Conservation (phyloP, 1,140 invertebrate genomes). For the Archivesica marissinica region DNA sequence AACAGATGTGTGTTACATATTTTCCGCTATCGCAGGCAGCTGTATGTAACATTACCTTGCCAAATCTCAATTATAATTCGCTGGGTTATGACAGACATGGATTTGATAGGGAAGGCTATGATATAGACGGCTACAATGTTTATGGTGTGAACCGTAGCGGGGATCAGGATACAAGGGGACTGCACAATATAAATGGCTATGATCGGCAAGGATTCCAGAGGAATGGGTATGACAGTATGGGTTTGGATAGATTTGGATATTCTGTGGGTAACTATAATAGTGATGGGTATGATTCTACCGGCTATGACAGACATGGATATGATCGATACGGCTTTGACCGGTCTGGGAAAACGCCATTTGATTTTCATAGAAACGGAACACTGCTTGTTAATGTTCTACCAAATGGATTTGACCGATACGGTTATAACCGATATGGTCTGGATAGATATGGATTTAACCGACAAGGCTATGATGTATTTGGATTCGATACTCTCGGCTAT, state of each 20-base stretch:
- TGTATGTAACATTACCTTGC: slow-evolving; percentile 69
- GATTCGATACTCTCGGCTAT: slow-evolving; percentile 73
- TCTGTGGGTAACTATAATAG: slow-evolving; percentile 72
- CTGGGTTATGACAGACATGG: slow-evolving; percentile 75
- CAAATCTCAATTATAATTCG: slow-evolving; percentile 66
- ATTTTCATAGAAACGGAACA: slow-evolving; percentile 68
- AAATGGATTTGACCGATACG: slow-evolving; percentile 69
- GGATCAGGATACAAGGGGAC: slow-evolving; percentile 65
- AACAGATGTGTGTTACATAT: slow-evolving; percentile 78
- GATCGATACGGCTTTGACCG: slow-evolving; percentile 76
- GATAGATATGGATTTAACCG: slow-evolving; percentile 74
- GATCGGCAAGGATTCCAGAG: slow-evolving; percentile 72
- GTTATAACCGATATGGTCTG: slow-evolving; percentile 76
- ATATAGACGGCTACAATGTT: slow-evolving; percentile 71
- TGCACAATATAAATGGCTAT: slow-evolving; percentile 70
- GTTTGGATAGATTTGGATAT: slow-evolving; percentile 73
- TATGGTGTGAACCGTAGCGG: slow-evolving; percentile 68
- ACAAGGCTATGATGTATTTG: slow-evolving; percentile 76
- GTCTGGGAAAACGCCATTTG: slow-evolving; percentile 70
- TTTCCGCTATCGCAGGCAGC: slow-evolving; percentile 70
- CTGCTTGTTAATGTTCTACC: slow-evolving; percentile 32
- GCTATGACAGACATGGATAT: slow-evolving; percentile 75
- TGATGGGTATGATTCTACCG: slow-evolving; percentile 74
- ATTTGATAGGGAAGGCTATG: slow-evolving; percentile 70
- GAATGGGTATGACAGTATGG: slow-evolving; percentile 72